Conservation (phyloP, 2,113 vertebrate species). For the Silurus meridionalis region DNA sequence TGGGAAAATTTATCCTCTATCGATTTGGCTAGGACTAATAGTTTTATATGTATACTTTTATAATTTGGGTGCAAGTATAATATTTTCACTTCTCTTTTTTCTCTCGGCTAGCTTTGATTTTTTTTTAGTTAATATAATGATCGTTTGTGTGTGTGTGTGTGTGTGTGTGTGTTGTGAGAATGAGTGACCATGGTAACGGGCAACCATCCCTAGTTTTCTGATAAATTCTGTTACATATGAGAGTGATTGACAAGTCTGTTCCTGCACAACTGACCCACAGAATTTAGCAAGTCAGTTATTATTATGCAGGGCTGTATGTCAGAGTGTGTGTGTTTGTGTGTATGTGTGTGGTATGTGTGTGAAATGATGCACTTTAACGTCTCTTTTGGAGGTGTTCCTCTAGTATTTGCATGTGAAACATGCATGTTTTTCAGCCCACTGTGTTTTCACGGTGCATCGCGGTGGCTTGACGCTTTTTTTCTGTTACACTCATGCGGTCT, state of each 20-base stretch:
- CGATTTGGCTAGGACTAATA: constrained; percentile 17
- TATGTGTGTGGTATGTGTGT: constrained; percentile 56
- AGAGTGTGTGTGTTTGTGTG: constrained; percentile 76
- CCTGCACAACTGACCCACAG: constrained; percentile 95
- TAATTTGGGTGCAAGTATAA: background rate
- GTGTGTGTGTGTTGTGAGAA: constrained; percentile 66
- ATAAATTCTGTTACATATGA: constrained; percentile 97
- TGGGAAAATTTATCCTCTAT: constrained; percentile 26
- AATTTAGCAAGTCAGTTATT: constrained; percentile 95
- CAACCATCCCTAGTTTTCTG: constrained; percentile 92
- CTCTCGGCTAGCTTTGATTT: background rate
- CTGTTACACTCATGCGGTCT: constrained; percentile 83
- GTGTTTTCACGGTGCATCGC: constrained; percentile 83
- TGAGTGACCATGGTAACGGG: constrained; percentile 97
- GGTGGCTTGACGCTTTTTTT: constrained; percentile 87
- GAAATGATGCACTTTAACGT: constrained; percentile 85
- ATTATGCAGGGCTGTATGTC: constrained; percentile 86
- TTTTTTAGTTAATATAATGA: background rate
- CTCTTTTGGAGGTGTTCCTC: constrained; percentile 91
- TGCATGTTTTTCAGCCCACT: constrained; percentile 80
- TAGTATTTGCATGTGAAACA: constrained; percentile 96
- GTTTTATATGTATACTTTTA: background rate
- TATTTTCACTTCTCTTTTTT: background rate
- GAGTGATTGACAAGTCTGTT: constrained; percentile 97
- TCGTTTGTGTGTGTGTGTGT: constrained; percentile 42